phyloP scores from a whole-genome alignment of 1,140 invertebrate genomes.

The Scaptomyza pallida region DNA sequence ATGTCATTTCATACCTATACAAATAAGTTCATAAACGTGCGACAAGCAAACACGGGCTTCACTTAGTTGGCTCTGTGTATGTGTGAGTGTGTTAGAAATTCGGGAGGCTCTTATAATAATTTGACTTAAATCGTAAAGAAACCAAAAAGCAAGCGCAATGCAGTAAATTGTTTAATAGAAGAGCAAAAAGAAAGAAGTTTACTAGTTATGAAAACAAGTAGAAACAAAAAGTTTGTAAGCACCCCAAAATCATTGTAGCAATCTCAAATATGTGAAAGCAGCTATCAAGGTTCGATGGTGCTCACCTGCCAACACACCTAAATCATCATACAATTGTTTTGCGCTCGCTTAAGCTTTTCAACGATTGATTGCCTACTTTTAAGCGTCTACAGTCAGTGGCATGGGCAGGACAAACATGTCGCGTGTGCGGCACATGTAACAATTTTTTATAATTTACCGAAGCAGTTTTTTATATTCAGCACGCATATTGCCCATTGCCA shows the following conservation, averaged over 20 bases:
- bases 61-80: constrained; percentile 7
- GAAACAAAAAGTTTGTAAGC: too few species aligned
- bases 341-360: background rate
- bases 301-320: too few species aligned
- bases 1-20: constrained; percentile 70
- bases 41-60: background rate
- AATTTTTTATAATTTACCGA: constrained; percentile 63
- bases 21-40: constrained; percentile 54
- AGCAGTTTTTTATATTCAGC: constrained; percentile 55
- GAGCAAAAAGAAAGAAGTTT: too few species aligned
- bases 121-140: background rate
- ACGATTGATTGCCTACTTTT: constrained; percentile 6
- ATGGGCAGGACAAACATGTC: background rate
- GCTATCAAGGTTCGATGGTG: too few species aligned
- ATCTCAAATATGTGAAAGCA: too few species aligned
- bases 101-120: background rate
- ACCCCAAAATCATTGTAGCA: too few species aligned
- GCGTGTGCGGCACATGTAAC: constrained; percentile 57
- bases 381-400: background rate
- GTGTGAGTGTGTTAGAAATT: background rate
- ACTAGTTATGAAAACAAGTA: too few species aligned
- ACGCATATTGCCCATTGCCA: constrained; percentile 45
- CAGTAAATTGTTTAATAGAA: background rate
- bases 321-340: too few species aligned
- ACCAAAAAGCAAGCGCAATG: background rate